Evolutionary conservation across 1,140 invertebrate genomes (phyloP), one percentile per base, ranked within the genome.

Genomic region (Caenorhabditis brenneri): DNA sequence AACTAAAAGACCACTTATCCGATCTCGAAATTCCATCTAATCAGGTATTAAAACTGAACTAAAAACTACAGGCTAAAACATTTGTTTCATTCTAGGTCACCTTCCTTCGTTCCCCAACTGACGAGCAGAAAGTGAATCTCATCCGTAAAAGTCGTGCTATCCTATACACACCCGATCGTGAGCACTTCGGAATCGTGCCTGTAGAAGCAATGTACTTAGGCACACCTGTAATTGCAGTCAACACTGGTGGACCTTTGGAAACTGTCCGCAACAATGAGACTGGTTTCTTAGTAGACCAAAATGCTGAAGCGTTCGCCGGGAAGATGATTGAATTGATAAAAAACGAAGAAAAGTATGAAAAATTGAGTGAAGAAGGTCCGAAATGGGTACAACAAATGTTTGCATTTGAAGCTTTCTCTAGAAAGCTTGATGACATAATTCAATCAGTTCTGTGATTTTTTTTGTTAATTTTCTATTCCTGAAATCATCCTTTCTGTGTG

Each of bases 141-240:
- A 36, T 89, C 2, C 53, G 84, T 92, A 93, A 65, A 91, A 93
- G 82, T 94, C 94, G 89, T 93, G 93, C 86, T 94, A 94, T 89
- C 91, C 83, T 99, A 19, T 99, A 99, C 87, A 99, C 98, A 24
- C 98, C 98, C 5, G 93, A 94, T 0, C 96, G 95, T 91, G 98
- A 99, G 91, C 98, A 99, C 92, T 99, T 99, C 93, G 98, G 98
- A 6, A 99, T 99, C 90, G 98, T 99, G 9, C 98, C 98, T 1
- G 92, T 99, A 78, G 98, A 99, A 93, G 96, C 97, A 0, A 99
- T 99, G 98, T 96, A 95, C 90, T 94, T 94, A 89, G 92, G 93
- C 33, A 95, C 95, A 89, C 96, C 97, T 24, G 97, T 99, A 0
- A 94, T 99, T 86, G 98, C 97, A 0, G 94, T 95, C 0, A 95